Evolutionary conservation across 2,888 invertebrate species (phyloP).

Genomic region (Geotrupes spiniger): DNA sequence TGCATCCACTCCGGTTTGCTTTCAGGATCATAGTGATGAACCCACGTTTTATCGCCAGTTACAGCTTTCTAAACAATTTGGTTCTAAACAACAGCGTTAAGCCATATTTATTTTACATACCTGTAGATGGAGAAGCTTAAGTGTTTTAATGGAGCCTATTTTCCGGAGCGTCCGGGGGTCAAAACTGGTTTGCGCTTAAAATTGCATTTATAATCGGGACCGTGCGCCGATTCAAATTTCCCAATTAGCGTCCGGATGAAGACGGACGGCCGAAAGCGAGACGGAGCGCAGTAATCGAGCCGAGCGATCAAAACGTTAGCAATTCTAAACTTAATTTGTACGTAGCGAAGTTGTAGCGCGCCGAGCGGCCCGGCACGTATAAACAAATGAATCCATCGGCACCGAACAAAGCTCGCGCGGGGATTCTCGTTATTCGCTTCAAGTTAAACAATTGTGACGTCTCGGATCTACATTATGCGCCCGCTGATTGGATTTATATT

Average conservation of each 20-base stretch:
- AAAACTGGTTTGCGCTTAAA: too few relatives aligned
- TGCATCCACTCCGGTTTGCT: too few relatives aligned
- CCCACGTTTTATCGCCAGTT: too few relatives aligned
- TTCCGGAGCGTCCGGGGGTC: too few relatives aligned
- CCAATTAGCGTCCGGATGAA: slow-evolving; percentile 10
- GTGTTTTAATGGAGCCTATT: too few relatives aligned
- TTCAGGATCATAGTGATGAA: too few relatives aligned
- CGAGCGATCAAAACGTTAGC: slow-evolving; percentile 19
- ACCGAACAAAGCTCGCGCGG: slow-evolving; percentile 29
- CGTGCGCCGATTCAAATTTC: background rate
- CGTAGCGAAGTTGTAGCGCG: background rate
- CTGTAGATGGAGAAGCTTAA: too few relatives aligned
- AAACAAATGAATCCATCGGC: slow-evolving; percentile 36
- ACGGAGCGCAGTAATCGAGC: slow-evolving; percentile 4
- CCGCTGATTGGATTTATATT: slow-evolving; percentile 39
- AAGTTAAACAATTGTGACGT: slow-evolving; percentile 24
- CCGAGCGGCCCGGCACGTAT: slow-evolving; percentile 16
- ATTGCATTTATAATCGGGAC: too few relatives aligned
- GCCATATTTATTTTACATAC: too few relatives aligned
- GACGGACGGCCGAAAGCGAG: too few relatives aligned
- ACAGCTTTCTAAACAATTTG: too few relatives aligned
- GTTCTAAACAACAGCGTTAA: too few relatives aligned
- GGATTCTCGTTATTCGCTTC: slow-evolving; percentile 33
- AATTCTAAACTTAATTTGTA: slow-evolving; percentile 23
- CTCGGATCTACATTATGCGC: slow-evolving; percentile 33